A percentile compares a stretch with the other conserved stretches of the same genome.
Evolutionary conservation across 1,140 invertebrate genomes (phyloP).

Genomic region (Zaprionus africanus): DNA sequence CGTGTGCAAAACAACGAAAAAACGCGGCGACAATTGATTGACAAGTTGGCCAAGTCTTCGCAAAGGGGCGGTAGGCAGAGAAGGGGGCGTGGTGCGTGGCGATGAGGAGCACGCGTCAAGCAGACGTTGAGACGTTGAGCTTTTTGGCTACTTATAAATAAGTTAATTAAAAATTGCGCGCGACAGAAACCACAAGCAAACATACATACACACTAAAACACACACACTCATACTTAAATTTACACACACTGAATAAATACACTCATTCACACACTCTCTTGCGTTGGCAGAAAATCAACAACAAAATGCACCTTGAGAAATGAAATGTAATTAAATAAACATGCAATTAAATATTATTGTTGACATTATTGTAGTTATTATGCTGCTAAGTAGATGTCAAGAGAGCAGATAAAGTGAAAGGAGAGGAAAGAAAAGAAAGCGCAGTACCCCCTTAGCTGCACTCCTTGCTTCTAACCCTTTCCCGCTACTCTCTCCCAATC

Average conservation of each 20-base stretch:
- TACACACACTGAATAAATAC: no score
- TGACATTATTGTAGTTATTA: slow-evolving; percentile 3
- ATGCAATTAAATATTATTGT: slow-evolving; percentile 18
- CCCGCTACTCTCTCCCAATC: not conserved
- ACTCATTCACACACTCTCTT: not conserved
- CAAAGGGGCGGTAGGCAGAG: not conserved
- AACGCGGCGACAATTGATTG: slow-evolving; percentile 72
- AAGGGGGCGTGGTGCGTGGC: slow-evolving; percentile 4
- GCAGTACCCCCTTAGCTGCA: no score
- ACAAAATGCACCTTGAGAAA: slow-evolving; percentile 56
- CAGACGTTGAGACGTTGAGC: slow-evolving; percentile 19
- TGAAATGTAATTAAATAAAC: slow-evolving; percentile 76
- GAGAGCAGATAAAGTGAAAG: not conserved
- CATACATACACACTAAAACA: not conserved
- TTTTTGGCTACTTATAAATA: slow-evolving; percentile 59
- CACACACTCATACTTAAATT: not conserved
- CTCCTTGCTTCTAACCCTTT: not conserved
- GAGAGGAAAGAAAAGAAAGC: not conserved
- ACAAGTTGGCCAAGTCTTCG: slow-evolving; percentile 67
- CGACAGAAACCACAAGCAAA: slow-evolving; percentile 26
- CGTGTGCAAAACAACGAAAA: slow-evolving; percentile 38
- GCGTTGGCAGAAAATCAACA: slow-evolving; percentile 24
- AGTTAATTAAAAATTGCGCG: slow-evolving; percentile 77
- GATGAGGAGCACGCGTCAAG: slow-evolving; percentile 43
- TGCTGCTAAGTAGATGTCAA: slow-evolving; percentile 1